Evolutionary conservation across 2,797 vertebrate species (phyloP).

Genomic region (Sebastes elongatus): DNA sequence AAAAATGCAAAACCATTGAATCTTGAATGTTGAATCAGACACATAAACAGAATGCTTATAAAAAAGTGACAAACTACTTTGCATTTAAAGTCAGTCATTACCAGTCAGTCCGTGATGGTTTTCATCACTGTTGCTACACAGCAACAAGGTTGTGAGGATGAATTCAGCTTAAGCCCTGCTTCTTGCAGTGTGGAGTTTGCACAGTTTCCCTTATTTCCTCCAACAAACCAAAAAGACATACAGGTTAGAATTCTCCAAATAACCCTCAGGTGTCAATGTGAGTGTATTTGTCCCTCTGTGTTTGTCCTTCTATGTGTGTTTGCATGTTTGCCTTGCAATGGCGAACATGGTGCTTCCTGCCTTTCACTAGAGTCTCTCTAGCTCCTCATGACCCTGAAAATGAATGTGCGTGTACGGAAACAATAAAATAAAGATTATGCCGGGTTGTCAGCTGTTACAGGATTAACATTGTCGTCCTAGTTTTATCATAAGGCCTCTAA

Average conservation of each 20-base stretch:
- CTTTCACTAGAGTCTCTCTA: background rate
- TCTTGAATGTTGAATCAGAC: background rate
- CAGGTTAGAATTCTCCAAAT: background rate
- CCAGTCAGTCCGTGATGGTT: background rate
- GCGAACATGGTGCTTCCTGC: background rate
- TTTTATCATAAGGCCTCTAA: slow-evolving; percentile 9
- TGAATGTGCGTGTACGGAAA: background rate
- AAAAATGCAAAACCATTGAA: background rate
- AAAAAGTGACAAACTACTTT: background rate
- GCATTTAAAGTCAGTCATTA: background rate
- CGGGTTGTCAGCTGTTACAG: background rate
- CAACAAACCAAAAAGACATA: background rate
- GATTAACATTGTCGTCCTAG: background rate
- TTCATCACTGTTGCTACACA: background rate
- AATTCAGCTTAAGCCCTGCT: background rate
- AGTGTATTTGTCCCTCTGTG: background rate
- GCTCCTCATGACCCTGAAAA: background rate
- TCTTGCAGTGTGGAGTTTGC: background rate
- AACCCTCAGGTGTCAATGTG: background rate
- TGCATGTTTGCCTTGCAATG: background rate
- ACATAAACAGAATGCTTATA: background rate
- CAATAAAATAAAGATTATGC: background rate
- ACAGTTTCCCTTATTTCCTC: background rate
- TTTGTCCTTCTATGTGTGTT: background rate
- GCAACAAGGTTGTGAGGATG: background rate